These are phyloP conservation scores for Rhyacichthys aspro DNA, from an alignment of 2,797 vertebrate genomes.

Conservation along the genomic window DNA sequence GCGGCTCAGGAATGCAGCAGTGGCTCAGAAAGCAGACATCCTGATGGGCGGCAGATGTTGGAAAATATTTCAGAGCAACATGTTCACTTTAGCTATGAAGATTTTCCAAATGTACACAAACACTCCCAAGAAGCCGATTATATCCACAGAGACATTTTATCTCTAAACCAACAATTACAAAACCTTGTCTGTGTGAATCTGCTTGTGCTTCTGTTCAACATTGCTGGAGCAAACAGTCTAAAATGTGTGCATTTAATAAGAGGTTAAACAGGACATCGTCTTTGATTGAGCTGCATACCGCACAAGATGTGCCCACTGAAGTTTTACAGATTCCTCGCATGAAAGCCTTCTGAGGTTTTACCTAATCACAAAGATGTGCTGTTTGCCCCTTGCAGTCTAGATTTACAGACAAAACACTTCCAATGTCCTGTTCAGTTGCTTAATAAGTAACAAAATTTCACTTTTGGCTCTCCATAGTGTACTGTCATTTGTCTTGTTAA, in stretches of 20 bases:
- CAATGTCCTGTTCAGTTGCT: slow-evolving; percentile 40
- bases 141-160: slow-evolving; percentile 53
- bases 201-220: slow-evolving; percentile 32
- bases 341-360: slow-evolving; percentile 72
- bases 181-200: slow-evolving; percentile 26
- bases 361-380: slow-evolving; percentile 76
- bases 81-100: slow-evolving; percentile 78
- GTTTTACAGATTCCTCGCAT: slow-evolving; percentile 71
- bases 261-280: slow-evolving; percentile 56
- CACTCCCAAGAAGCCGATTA: slow-evolving; percentile 51
- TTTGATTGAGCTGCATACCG: slow-evolving; percentile 66
- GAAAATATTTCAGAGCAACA: slow-evolving; percentile 84
- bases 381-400: slow-evolving; percentile 49
- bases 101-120: slow-evolving; percentile 78
- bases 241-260: slow-evolving; percentile 67
- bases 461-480: slow-evolving; percentile 22
- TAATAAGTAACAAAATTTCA: slow-evolving; percentile 36
- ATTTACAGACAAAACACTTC: slow-evolving; percentile 68
- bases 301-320: slow-evolving; percentile 72
- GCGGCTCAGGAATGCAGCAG: slow-evolving; percentile 83
- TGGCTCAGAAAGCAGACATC: slow-evolving; percentile 81
- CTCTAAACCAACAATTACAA: slow-evolving; percentile 36
- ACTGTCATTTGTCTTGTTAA: slow-evolving; percentile 65
- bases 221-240: slow-evolving; percentile 49
- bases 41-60: slow-evolving; percentile 88